phyloP scores from a whole-genome alignment of 2,888 invertebrate genomes.

The Volucella inanis region DNA sequence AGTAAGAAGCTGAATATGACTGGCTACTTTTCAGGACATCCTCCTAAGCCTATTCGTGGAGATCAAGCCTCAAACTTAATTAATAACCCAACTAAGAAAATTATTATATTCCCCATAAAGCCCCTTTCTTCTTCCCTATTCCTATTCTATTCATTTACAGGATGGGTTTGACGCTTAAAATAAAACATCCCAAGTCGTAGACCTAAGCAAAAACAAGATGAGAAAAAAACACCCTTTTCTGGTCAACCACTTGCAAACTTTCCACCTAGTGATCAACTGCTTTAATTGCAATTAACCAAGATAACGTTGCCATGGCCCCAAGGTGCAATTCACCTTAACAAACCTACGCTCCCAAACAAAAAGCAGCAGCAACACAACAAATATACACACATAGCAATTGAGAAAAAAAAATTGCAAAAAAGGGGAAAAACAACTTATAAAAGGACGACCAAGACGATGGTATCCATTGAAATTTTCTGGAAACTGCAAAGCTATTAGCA shows the following conservation, averaged over 20 bases:
- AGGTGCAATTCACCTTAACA: slow-evolving; percentile 55
- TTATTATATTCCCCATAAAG: too few species aligned
- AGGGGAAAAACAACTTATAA: slow-evolving; percentile 18
- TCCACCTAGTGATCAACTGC: slow-evolving; percentile 26
- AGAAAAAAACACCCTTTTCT: not conserved
- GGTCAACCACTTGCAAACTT: not conserved
- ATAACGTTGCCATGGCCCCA: slow-evolving; percentile 45
- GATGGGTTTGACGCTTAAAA: too few species aligned
- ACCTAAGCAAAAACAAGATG: too few species aligned
- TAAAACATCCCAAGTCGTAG: too few species aligned
- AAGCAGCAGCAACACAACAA: slow-evolving; percentile 12
- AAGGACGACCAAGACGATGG: slow-evolving; percentile 45
- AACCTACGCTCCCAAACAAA: slow-evolving; percentile 37
- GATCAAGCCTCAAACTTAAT: too few species aligned
- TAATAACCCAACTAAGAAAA: too few species aligned
- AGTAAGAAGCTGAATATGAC: too few species aligned
- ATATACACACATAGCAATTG: slow-evolving; percentile 7
- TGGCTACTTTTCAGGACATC: too few species aligned
- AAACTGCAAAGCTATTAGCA: slow-evolving; percentile 70
- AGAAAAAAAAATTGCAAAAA: not conserved
- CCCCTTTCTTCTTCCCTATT: too few species aligned
- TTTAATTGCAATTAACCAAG: slow-evolving; percentile 63
- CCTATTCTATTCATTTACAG: too few species aligned
- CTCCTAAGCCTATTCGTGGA: too few species aligned
- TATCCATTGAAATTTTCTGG: slow-evolving; percentile 25